phyloP scores from a whole-genome alignment of 2,113 vertebrate species.

The Halichoerus grypus region DNA sequence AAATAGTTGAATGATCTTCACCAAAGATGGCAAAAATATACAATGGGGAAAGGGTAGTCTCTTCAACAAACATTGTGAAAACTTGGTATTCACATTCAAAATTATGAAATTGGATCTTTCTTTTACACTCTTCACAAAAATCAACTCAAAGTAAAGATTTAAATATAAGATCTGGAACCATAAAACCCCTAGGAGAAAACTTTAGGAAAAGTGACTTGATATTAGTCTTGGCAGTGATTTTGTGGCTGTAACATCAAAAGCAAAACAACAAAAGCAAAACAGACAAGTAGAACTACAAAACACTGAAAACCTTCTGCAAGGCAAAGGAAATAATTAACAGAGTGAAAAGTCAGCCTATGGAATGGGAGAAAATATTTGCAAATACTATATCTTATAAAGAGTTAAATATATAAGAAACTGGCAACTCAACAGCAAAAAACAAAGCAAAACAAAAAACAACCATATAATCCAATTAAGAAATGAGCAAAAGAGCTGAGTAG shows the following conservation, averaged over 20 bases:
- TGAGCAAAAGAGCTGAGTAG: neutral
- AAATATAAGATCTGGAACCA: neutral
- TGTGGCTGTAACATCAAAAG: neutral
- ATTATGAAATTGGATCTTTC: neutral
- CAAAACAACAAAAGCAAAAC: neutral
- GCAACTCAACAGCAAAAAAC: neutral
- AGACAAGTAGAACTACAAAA: neutral
- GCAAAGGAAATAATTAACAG: neutral
- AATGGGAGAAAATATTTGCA: neutral
- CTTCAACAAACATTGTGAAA: neutral
- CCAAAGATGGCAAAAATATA: neutral
- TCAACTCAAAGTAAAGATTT: neutral
- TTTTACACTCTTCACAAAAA: neutral
- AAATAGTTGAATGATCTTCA: neutral
- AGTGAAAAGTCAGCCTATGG: neutral
- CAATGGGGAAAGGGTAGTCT: neutral
- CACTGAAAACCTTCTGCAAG: neutral
- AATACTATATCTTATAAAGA: neutral
- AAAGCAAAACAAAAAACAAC: neutral
- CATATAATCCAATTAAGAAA: neutral
- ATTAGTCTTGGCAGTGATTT: neutral
- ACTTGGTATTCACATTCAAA: neutral
- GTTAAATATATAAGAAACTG: neutral
- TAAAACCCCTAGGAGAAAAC: neutral
- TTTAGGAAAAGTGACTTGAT: neutral